Evolutionary conservation across 2,113 vertebrate species (phyloP), one percentile per base, ranked within the genome.

Genomic region (Laterallus jamaicensis): DNA sequence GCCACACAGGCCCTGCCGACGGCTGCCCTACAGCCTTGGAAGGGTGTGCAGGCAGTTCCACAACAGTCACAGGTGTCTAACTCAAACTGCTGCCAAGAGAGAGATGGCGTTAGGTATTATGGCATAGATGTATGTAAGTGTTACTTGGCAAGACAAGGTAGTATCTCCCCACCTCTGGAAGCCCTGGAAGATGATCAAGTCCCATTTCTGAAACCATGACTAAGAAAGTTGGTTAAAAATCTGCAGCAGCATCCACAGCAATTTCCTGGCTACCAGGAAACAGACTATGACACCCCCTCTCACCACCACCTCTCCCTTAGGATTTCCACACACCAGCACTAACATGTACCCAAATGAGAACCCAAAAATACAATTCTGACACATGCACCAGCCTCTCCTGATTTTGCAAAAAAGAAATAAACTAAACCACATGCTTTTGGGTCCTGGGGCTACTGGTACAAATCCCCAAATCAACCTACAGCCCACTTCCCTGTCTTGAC

Each of bases 361-460:
- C 31, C 60, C 2, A 15, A 60, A 26, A n/a, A 74, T 59, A 14
- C 18, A 64, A 56, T 40, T 29, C 6, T 0, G 0, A n/a, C 29
- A 32, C 8, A 19, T 3, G 24, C 15, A 50, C 20, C 67, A 55
- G 15, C 21, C 35, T 42, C 35, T 10, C 49, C 17, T 47, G 44
- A 47, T 19, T 47, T 47, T 47, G 44, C 17, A 47, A 47, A 47
- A 47, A 47, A 47, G 17, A 19, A 47, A 47, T 19, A 47, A 44
- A 5, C 44, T 47, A 18, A 47, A 47, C 17, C 2, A 70, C 5
- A 15, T 11, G 8, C 3, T n/a, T 39, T 39, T 69, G 70, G 6
- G 0, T 40, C 67, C 80, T 56, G 10, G 8, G 12, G 16, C 60
- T 68, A 52, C 22, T 20, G 15, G n/a, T 9, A 54, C 1, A 86